phyloP scores from a whole-genome alignment of 2,113 vertebrate species.

The Pygoscelis adeliae region DNA sequence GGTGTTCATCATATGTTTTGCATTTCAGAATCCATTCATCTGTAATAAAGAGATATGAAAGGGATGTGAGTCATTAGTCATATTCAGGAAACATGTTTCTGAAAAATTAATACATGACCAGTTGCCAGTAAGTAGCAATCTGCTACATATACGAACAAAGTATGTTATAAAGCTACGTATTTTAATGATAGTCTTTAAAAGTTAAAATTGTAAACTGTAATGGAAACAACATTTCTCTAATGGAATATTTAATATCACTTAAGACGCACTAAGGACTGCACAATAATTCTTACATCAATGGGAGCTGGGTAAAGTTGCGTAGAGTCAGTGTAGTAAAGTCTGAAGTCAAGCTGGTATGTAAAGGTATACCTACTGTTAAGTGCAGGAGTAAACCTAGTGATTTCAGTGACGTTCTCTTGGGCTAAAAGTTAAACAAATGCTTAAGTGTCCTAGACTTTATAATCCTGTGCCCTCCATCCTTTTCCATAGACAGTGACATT shows the following conservation, averaged over 20 bases:
- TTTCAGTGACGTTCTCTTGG: background rate
- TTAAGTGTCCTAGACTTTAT: background rate
- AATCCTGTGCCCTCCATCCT: background rate
- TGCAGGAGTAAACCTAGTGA: background rate
- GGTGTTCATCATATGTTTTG: background rate
- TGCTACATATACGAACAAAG: slow-evolving; percentile 21
- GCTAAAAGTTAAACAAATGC: background rate
- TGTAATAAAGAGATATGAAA: slow-evolving; percentile 19
- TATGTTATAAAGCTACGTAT: slow-evolving; percentile 8
- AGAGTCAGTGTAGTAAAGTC: background rate
- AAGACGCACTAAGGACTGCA: background rate
- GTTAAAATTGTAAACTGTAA: slow-evolving; percentile 38
- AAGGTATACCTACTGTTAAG: background rate
- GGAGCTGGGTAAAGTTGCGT: background rate
- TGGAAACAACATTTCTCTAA: slow-evolving; percentile 32
- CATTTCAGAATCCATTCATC: slow-evolving; percentile 26
- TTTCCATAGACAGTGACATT: background rate
- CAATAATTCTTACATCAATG: background rate
- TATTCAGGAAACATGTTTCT: slow-evolving; percentile 46
- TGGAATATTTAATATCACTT: slow-evolving; percentile 8
- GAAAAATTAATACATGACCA: slow-evolving; percentile 49
- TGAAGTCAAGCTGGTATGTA: background rate
- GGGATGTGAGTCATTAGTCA: slow-evolving; percentile 54
- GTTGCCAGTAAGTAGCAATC: slow-evolving; percentile 55
- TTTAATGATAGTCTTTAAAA: slow-evolving; percentile 43